Evolutionary conservation across 2,888 invertebrate genomes (phyloP).

Genomic region (Drosophila trichaetosa): DNA sequence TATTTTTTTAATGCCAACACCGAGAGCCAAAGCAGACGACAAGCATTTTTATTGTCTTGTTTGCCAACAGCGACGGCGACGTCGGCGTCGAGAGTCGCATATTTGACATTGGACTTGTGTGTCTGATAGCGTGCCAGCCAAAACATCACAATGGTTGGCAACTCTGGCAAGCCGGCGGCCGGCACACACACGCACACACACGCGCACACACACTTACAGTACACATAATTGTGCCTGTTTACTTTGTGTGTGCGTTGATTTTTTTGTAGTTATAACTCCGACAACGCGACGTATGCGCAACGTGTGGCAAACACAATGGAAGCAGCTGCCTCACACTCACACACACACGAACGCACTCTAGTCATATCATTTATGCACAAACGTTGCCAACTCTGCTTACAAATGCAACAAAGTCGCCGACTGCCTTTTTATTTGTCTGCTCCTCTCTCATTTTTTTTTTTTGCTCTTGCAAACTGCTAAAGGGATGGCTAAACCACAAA

Average conservation of each 20-base stretch:
- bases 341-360: constrained; percentile 25
- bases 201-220: constrained; percentile 19
- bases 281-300: constrained; percentile 70
- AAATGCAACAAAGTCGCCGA: constrained; percentile 62
- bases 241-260: constrained; percentile 63
- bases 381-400: constrained; percentile 73
- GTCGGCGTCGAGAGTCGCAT: constrained; percentile 54
- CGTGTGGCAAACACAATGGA: constrained; percentile 66
- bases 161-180: constrained; percentile 58
- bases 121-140: constrained; percentile 73
- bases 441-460: constrained; percentile 25
- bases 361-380: constrained; percentile 76
- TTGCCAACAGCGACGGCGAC: constrained; percentile 66
- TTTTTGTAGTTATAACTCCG: constrained; percentile 37
- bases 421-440: constrained; percentile 63
- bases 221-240: constrained; percentile 75
- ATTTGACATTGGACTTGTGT: constrained; percentile 79
- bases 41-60: constrained; percentile 79
- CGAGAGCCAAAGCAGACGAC: constrained; percentile 58
- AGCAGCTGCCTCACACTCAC: constrained; percentile 25
- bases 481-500: constrained; percentile 38
- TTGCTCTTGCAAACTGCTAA: constrained; percentile 12
- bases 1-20: constrained; percentile 67
- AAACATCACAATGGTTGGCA: constrained; percentile 77
- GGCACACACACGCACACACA: constrained; percentile 30